Evolutionary conservation across 2,113 vertebrate species (phyloP).

Genomic region (Corythornis vintsioides): DNA sequence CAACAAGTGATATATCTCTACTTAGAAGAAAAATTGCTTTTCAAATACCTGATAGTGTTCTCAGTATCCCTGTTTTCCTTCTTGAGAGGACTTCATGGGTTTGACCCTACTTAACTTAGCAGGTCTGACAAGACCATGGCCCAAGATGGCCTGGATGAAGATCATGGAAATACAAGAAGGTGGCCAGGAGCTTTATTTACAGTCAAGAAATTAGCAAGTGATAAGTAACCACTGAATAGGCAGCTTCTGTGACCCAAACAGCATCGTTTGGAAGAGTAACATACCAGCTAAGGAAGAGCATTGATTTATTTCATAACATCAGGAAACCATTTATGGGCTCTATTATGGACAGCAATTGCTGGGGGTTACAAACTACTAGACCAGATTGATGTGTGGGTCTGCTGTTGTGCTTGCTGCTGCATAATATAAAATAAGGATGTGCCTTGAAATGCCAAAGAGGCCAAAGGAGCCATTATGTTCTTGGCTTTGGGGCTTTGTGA

Average conservation of each 20-base stretch:
- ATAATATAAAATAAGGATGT: conserved; percentile 11
- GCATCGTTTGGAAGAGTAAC: conserved; percentile 40
- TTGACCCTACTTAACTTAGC: conserved; percentile 44
- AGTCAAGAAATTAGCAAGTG: conserved; percentile 56
- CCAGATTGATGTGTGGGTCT: conserved; percentile 52
- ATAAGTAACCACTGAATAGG: conserved; percentile 18
- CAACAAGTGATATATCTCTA: background rate
- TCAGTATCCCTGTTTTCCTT: background rate
- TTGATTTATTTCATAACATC: conserved; percentile 72
- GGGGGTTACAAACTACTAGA: background rate
- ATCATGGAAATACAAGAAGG: conserved; percentile 67
- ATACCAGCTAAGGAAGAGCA: background rate
- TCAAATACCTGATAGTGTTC: background rate
- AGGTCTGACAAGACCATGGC: conserved; percentile 7
- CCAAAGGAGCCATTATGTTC: background rate
- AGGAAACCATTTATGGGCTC: conserved; percentile 63
- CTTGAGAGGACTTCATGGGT: background rate
- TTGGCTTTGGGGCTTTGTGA: background rate
- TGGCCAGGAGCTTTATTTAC: conserved; percentile 45
- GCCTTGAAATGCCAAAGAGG: background rate
- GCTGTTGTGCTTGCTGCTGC: conserved; percentile 59
- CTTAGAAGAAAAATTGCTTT: background rate
- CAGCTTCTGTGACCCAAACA: conserved; percentile 49
- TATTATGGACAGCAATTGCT: background rate
- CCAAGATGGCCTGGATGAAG: background rate